Conservation (phyloP, 2,113 vertebrate species). For the Megatriorchis doriae region DNA sequence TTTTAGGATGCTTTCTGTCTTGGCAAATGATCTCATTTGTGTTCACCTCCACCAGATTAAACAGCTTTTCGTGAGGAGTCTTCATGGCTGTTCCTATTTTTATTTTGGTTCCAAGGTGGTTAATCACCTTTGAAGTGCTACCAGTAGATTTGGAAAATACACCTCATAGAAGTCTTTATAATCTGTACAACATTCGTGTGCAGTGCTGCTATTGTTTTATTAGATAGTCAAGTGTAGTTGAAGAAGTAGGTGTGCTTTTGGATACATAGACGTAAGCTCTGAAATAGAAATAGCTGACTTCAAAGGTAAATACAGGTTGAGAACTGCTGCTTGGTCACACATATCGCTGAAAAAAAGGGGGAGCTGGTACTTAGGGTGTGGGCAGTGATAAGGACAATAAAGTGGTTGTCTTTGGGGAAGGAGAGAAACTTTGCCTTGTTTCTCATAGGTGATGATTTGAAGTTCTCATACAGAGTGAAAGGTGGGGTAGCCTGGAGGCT, state of each 20-base stretch:
- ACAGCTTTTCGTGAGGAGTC: background rate
- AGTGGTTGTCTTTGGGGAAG: background rate
- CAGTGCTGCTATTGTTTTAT: background rate
- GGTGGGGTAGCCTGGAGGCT: accelerated
- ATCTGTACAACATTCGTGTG: background rate
- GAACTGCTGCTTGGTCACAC: background rate
- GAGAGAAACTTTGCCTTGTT: background rate
- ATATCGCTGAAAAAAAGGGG: background rate
- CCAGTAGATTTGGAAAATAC: background rate
- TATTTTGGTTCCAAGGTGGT: background rate
- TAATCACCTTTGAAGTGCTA: background rate
- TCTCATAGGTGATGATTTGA: background rate
- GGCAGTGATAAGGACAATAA: background rate
- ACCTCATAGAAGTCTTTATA: background rate
- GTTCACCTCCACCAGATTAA: background rate
- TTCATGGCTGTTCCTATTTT: background rate
- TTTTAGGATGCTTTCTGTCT: background rate
- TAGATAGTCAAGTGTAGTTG: background rate
- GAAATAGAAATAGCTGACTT: background rate
- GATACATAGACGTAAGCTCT: background rate
- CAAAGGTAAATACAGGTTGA: background rate
- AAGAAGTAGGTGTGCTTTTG: background rate
- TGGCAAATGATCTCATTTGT: background rate
- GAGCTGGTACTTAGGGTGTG: background rate
- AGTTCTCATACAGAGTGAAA: background rate